Evolutionary conservation across 1,140 invertebrate species (phyloP).

Genomic region (Acarapis woodi): DNA sequence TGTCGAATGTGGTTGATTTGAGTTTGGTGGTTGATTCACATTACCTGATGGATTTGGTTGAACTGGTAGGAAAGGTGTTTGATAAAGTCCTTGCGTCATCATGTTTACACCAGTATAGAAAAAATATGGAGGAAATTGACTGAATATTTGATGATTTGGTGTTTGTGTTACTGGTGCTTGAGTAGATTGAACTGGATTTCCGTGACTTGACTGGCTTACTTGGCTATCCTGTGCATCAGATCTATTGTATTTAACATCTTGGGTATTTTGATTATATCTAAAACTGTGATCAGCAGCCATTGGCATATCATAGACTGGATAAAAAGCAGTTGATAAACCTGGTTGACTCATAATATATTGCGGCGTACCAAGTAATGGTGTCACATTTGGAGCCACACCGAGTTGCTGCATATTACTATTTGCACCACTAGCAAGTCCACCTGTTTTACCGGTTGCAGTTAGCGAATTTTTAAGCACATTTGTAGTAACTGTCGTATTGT

Average conservation of each 20-base stretch:
- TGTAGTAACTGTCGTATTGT: constrained; percentile 3
- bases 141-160: constrained; percentile 1
- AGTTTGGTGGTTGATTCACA: background rate
- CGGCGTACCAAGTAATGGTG: constrained; percentile 1
- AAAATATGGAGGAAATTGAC: background rate
- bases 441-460: too few relatives aligned
- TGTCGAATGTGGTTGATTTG: background rate
- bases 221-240: background rate
- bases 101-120: constrained; percentile 4
- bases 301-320: constrained; percentile 5
- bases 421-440: too few relatives aligned
- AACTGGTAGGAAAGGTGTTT: constrained; percentile 1
- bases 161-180: constrained; percentile 3
- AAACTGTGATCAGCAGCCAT: constrained; percentile 1
- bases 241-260: too few relatives aligned
- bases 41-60: too few relatives aligned
- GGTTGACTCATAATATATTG: constrained; percentile 4
- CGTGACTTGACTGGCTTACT: background rate
- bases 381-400: constrained; percentile 1
- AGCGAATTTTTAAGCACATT: constrained; percentile 4
- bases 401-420: too few relatives aligned
- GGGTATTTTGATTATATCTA: background rate
- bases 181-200: background rate
- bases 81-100: constrained; percentile 2
- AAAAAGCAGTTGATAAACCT: constrained; percentile 1